Percentiles rank a stretch among this genome's conserved stretches.
Evolutionary conservation across 2,888 invertebrate genomes (phyloP).

Genomic region (Xanthorhoe designata): DNA sequence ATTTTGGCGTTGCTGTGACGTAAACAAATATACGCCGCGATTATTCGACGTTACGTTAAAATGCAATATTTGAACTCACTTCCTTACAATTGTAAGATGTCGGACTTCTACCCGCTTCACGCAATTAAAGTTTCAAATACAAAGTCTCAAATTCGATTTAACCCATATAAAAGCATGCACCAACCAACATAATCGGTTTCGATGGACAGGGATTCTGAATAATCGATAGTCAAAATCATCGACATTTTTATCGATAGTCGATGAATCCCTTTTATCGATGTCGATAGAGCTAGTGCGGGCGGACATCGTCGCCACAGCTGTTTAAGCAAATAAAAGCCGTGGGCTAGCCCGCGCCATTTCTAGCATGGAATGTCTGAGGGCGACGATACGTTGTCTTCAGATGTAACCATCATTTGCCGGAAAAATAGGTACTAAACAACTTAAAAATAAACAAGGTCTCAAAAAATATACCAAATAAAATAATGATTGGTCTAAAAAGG

Average conservation of each 20-base stretch:
- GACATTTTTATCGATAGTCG: slow-evolving; percentile 31
- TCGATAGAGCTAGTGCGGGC: slow-evolving; percentile 31
- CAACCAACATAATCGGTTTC: slow-evolving; percentile 31
- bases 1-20: slow-evolving; percentile 32
- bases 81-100: slow-evolving; percentile 23
- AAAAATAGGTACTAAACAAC: slow-evolving; percentile 1
- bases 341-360: slow-evolving; percentile 29
- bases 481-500: too few species aligned
- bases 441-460: too few species aligned
- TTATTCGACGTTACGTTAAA: slow-evolving; percentile 19
- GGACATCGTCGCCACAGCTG: slow-evolving; percentile 41
- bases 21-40: slow-evolving; percentile 22
- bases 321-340: slow-evolving; percentile 43
- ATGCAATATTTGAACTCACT: slow-evolving; percentile 33
- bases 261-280: slow-evolving; percentile 24
- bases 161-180: slow-evolving; percentile 51
- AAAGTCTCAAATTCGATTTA: slow-evolving; percentile 39
- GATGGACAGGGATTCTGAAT: slow-evolving; percentile 17
- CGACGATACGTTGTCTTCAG: slow-evolving; percentile 28
- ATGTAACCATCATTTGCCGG: slow-evolving; percentile 24
- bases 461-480: too few species aligned
- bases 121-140: slow-evolving; percentile 27
- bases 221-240: slow-evolving; percentile 22
- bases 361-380: slow-evolving; percentile 47
- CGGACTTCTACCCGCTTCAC: slow-evolving; percentile 14